Conservation (phyloP, 2,113 vertebrate genomes). For the Patagioenas fasciata region DNA sequence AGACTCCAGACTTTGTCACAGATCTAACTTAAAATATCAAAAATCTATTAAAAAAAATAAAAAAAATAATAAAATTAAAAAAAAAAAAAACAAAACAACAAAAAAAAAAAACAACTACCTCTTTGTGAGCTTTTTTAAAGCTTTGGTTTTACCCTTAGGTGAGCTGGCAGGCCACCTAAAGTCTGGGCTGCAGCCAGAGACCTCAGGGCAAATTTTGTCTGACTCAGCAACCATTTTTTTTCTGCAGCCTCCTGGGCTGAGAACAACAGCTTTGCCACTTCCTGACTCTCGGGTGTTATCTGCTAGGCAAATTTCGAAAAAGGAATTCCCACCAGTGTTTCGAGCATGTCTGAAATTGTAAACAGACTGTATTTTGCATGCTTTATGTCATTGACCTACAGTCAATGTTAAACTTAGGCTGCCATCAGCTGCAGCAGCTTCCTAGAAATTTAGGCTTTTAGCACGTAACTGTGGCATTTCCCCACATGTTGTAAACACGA, state of each 20-base stretch:
- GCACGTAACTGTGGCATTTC: background rate
- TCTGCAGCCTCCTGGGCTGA: constrained; percentile 1
- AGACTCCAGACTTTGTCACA: background rate
- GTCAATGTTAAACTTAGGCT: background rate
- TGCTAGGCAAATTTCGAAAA: background rate
- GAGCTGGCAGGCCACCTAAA: constrained; percentile 10
- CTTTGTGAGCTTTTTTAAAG: background rate
- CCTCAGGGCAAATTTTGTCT: constrained; percentile 16
- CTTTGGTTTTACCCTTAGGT: constrained; percentile 25
- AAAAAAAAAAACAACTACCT: background rate
- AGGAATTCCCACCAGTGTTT: background rate
- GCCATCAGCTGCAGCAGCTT: background rate
- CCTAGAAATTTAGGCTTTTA: background rate
- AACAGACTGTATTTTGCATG: background rate
- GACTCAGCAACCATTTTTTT: constrained; percentile 36
- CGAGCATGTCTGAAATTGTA: background rate
- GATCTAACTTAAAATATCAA: background rate
- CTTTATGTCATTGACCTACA: background rate
- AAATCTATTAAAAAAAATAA: background rate
- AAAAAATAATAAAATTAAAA: no score
- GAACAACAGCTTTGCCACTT: constrained; percentile 30
- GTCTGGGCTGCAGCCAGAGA: constrained; percentile 19
- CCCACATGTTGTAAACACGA: background rate
- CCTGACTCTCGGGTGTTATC: constrained; percentile 20
- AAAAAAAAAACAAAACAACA: background rate